Evolutionary conservation across 1,140 invertebrate genomes (phyloP).

Genomic region (Nylanderia fulva): DNA sequence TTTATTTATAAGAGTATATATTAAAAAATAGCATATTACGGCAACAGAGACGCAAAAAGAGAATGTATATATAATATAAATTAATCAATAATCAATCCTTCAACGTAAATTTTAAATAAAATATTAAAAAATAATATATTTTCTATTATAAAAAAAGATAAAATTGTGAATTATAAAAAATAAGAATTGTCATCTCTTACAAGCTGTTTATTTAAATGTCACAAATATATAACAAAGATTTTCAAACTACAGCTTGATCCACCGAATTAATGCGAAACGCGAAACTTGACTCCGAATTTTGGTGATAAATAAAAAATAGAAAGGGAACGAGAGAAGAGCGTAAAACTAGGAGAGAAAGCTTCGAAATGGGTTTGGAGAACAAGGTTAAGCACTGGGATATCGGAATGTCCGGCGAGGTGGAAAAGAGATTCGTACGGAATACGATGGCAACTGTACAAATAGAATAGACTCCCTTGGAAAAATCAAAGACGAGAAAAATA

Average conservation of each 20-base stretch:
- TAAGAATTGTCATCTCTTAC: neutral
- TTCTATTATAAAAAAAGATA: neutral
- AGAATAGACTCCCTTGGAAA: slow-evolving; percentile 48
- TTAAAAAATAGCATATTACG: neutral
- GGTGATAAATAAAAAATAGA: slow-evolving; percentile 39
- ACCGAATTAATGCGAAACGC: neutral
- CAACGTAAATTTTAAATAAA: neutral
- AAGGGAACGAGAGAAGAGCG: neutral
- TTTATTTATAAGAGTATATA: neutral
- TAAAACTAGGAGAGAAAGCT: slow-evolving; percentile 16
- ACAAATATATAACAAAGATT: neutral
- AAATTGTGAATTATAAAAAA: neutral
- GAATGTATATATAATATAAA: slow-evolving; percentile 1
- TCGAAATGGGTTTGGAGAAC: slow-evolving; percentile 40
- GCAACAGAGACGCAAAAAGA: neutral
- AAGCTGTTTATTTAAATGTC: neutral
- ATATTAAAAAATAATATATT: neutral
- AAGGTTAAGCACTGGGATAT: slow-evolving; percentile 69
- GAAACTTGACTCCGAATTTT: neutral
- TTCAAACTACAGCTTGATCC: neutral
- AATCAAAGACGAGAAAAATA: slow-evolving; percentile 62
- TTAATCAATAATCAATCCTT: neutral
- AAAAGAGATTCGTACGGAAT: slow-evolving; percentile 63
- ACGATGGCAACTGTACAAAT: slow-evolving; percentile 58
- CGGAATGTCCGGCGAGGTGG: slow-evolving; percentile 39